Conservation (phyloP, 2,113 vertebrate species). For the Campylomormyrus tamandua region DNA sequence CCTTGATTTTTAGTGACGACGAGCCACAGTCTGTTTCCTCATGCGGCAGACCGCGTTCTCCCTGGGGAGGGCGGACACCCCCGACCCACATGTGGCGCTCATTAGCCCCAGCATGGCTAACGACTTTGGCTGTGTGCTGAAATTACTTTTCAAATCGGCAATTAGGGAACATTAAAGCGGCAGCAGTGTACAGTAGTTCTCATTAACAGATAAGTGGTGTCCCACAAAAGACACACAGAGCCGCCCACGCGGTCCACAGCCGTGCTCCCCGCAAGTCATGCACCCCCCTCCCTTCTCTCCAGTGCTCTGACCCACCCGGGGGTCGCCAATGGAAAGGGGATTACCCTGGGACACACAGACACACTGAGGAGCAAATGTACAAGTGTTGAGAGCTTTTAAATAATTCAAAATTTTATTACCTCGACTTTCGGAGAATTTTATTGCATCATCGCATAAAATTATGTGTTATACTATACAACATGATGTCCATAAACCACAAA, state of each 20-base stretch:
- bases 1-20: neutral
- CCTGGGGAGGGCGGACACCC: neutral
- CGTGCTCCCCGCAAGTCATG: neutral
- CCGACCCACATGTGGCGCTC: neutral
- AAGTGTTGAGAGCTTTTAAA: neutral
- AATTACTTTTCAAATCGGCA: slow-evolving; percentile 20
- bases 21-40: neutral
- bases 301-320: neutral
- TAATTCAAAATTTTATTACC: neutral
- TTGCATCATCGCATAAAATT: neutral
- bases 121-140: neutral
- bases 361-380: neutral
- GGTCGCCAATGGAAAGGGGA: neutral
- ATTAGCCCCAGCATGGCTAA: neutral
- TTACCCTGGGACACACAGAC: neutral
- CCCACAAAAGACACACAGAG: slow-evolving; percentile 12
- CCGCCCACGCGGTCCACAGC: slow-evolving; percentile 12
- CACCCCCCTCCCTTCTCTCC: no score
- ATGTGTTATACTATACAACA: neutral
- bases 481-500: neutral
- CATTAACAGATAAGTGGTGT: neutral
- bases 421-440: neutral
- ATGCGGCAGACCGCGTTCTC: neutral
- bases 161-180: slow-evolving; percentile 23
- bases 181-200: neutral